A percentile compares a stretch with the other conserved stretches of the same genome.
These are phyloP conservation scores for Bombycilla garrulus DNA, from an alignment of 2,113 vertebrate genomes.

Conservation along the genomic window DNA sequence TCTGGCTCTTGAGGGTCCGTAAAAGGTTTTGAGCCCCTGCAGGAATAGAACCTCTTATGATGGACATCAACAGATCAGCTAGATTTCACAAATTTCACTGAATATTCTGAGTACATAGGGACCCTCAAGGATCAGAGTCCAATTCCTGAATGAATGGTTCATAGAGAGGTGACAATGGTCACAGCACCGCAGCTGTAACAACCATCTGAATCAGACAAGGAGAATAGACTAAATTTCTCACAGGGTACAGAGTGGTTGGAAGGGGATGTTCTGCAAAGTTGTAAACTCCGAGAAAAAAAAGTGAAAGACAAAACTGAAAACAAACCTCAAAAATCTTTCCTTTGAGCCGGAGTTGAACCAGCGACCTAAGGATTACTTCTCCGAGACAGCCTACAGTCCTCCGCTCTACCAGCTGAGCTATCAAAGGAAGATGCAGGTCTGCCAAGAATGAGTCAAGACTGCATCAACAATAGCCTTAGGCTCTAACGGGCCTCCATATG, in stretches of 20 bases:
- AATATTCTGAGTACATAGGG: background rate
- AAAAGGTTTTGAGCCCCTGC: background rate
- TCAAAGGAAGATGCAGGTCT: conserved; percentile 60
- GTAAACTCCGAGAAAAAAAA: background rate
- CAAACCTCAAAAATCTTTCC: background rate
- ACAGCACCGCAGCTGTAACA: background rate
- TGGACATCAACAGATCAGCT: background rate
- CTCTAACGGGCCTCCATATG: conserved; percentile 49
- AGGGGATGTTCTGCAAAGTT: background rate
- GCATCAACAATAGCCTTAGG: conserved; percentile 58
- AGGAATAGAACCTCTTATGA: background rate
- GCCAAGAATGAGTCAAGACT: conserved; percentile 56
- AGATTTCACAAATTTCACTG: background rate
- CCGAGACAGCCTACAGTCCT: conserved; percentile 78
- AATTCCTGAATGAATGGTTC: background rate
- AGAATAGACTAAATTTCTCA: background rate
- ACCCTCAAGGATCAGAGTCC: background rate
- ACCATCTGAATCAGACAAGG: background rate
- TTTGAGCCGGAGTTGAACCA: conserved; percentile 37
- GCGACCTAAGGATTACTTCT: conserved; percentile 31
- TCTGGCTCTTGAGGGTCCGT: background rate
- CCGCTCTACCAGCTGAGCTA: conserved; percentile 89
- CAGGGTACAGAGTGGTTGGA: background rate
- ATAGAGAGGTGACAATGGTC: background rate
- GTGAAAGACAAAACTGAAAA: background rate